Base-by-base conservation (phyloP, 92 coral and sea anemone genomes). In the Porites divaricata region DNA sequence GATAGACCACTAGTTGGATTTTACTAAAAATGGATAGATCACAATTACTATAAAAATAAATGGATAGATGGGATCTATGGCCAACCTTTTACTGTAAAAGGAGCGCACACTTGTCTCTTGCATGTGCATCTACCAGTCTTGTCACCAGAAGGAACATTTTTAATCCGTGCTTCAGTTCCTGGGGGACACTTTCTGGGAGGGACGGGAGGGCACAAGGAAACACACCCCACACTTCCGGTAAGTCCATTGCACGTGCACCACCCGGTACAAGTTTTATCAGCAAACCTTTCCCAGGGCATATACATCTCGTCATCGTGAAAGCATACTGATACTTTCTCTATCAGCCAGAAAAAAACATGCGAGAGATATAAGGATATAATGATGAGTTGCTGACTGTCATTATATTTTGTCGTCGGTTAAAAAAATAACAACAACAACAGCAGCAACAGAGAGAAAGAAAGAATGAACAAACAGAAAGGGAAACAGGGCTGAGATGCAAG, bases 161-260 rank as follows among this genome's bases (percentile, higher is more conserved):
- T 49, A 19, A 15, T 67, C 62, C 20, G 67, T 19, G 17, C 75
- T 11, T n/a, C 4, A 6, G 35, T 23, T n/a, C 88, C 88, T n/a
- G 8, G 81, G 53, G 50, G 2, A 64, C 88, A 84, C 75, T 19
- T 52, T 0, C 67, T 75, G 1, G 54, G 15, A 69, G 57, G 59
- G 13, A 21, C n/a, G n/a, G 86, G 92, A 28, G 89, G 92, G 23
- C 92, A 89, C 78, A 89, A 26, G n/a, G 81, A 72, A 17, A 89
- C 92, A 35, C 92, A 89, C 1, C 49, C 25, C 54, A 79, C 74
- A 17, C 53, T 13, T 1, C 92, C 92, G 2, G 72, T 75, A 1
- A 15, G 11, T n/a, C 67, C 79, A 26, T 65, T 84, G 54, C 92
- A 89, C 19, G 61, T 24, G 51, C 92, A 89, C 12, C 54, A 74